Percentiles rank a stretch among this genome's conserved stretches.
phyloP scores from a whole-genome alignment of 2,888 invertebrate genomes.

The Nomada fucata region DNA sequence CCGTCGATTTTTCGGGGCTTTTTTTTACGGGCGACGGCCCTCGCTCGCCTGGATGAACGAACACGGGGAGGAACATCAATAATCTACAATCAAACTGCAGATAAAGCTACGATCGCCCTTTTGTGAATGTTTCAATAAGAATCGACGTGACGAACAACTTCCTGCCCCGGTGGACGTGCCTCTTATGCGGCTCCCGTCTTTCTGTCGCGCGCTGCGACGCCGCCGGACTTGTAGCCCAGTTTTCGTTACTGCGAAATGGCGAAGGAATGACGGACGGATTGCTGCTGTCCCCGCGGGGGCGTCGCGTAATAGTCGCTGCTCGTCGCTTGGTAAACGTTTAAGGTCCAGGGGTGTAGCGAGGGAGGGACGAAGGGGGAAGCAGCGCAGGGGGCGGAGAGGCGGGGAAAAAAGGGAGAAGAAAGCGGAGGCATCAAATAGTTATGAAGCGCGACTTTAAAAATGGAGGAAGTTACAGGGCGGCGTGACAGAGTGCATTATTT shows the following conservation, averaged over 20 bases:
- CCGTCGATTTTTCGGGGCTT: slow-evolving; percentile 83
- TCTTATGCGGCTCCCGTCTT: slow-evolving; percentile 59
- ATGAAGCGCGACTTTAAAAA: slow-evolving; percentile 58
- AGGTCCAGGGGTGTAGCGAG: not conserved
- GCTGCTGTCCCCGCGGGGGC: not conserved
- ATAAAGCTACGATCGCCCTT: slow-evolving; percentile 83
- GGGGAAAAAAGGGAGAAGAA: slow-evolving; percentile 6
- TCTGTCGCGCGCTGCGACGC: slow-evolving; percentile 2
- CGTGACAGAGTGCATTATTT: slow-evolving; percentile 61
- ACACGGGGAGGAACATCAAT: slow-evolving; percentile 83
- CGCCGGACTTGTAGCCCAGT: not conserved
- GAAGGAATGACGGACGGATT: not conserved
- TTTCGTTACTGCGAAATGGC: slow-evolving; percentile 7
- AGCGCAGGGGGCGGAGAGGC: not conserved
- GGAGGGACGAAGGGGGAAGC: not conserved
- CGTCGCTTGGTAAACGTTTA: not conserved
- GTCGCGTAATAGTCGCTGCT: slow-evolving; percentile 4
- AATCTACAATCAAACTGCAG: slow-evolving; percentile 84
- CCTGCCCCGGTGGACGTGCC: slow-evolving; percentile 66
- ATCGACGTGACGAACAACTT: slow-evolving; percentile 78
- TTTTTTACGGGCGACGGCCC: slow-evolving; percentile 82
- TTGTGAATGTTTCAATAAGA: slow-evolving; percentile 83
- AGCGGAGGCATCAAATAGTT: slow-evolving; percentile 51
- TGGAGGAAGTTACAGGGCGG: slow-evolving; percentile 52
- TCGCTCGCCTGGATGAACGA: slow-evolving; percentile 80